Evolutionary conservation across 2,888 invertebrate genomes (phyloP), one percentile per base, ranked within the genome.

Genomic region (Ecliptopera silaceata): DNA sequence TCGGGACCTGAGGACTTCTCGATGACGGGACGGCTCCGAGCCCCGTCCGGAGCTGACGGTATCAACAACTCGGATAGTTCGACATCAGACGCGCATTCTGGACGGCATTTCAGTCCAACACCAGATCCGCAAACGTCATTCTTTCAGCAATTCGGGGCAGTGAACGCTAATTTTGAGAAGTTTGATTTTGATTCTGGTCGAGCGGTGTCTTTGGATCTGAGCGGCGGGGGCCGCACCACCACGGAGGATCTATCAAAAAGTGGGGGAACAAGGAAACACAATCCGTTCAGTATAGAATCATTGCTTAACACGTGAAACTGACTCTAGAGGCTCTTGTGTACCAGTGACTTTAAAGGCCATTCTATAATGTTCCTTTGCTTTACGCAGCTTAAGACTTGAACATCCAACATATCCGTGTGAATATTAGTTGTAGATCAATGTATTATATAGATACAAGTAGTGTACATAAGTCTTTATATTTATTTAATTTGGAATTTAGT

Each of bases 241-340:
- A 86, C 85, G 0, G 92, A 84, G 80, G 88, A 86, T 76, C 73
- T 85, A 74, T 86, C 87, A 20, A 92, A 87, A 90, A 93, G 82
- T 81, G 93, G 83, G 69, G 92, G 73, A 82, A 90, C 84, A 84
- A 93, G 93, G 80, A 94, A 92, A 90, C 94, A 92, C 83, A 97
- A 97, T 88, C 97, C 97, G 47, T 97, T 97, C 92, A 97, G 97
- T 91, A 97, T 97, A 93, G 97, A 97, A 81, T 96, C 96, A 57
- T 88, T 97, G 70, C 93, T 97, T 75, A 95, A 95, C 76, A 95
- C 94, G 91, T 93, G 93, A 93, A 92, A 89, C 75, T 84, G 78
- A 84, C 82, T 84, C 72, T 71, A 81, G 86, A 88, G 85, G 88
- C 86, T 86, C 79, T 75, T 50, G 69, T 73, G 70, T 59, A 65